These are phyloP conservation scores for Gryllus bimaculatus DNA, from an alignment of 1,140 invertebrate genomes.

Conservation along the genomic window DNA sequence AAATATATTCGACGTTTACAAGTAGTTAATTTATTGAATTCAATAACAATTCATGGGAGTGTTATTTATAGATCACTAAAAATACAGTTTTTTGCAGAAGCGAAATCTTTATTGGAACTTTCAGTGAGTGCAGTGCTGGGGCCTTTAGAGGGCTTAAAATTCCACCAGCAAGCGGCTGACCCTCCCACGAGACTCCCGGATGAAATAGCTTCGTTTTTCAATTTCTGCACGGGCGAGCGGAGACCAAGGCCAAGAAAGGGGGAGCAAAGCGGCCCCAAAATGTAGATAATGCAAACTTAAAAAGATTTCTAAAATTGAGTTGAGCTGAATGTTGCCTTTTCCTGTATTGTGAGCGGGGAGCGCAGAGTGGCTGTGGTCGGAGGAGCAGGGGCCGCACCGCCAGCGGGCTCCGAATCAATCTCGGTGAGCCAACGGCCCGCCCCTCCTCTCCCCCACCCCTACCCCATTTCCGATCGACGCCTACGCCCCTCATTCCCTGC, in stretches of 20 bases:
- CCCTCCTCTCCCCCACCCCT: too few relatives aligned
- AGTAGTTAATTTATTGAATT: too few relatives aligned
- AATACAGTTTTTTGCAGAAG: too few relatives aligned
- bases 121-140: too few relatives aligned
- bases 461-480: neutral
- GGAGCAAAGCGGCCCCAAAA: neutral
- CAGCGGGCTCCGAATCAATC: neutral
- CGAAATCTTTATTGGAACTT: too few relatives aligned
- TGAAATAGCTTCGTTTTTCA: neutral
- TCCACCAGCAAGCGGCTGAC: too few relatives aligned
- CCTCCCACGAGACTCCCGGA: neutral
- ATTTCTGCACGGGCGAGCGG: neutral
- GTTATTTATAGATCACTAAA: too few relatives aligned
- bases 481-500: neutral
- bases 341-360: neutral
- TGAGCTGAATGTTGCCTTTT: neutral
- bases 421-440: neutral
- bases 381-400: neutral
- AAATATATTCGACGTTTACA: too few relatives aligned
- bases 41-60: too few relatives aligned
- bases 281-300: slow-evolving; percentile 2
- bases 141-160: too few relatives aligned
- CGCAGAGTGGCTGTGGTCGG: neutral
- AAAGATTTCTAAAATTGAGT: neutral
- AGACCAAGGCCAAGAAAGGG: neutral